These are phyloP conservation scores for Cyprinus carpio DNA, from an alignment of 2,113 vertebrate species.

Conservation along the genomic window DNA sequence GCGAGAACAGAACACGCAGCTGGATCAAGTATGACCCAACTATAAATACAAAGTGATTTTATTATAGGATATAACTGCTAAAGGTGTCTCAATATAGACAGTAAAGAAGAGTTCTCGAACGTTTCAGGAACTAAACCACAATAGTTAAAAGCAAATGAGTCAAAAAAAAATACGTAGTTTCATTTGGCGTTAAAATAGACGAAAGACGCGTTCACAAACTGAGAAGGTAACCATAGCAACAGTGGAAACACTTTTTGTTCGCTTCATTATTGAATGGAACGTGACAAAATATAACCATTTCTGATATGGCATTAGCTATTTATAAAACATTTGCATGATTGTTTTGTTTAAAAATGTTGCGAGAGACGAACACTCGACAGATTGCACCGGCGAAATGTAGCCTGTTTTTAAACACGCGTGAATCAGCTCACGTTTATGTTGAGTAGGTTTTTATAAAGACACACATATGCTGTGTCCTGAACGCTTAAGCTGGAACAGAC, in stretches of 20 bases:
- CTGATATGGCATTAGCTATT: not conserved
- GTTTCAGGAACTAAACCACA: not conserved
- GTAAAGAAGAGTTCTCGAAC: not conserved
- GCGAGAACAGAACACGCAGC: not conserved
- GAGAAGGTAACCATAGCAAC: slow-evolving; percentile 10
- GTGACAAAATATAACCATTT: not conserved
- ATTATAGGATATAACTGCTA: not conserved
- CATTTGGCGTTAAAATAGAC: not conserved
- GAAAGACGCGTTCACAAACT: not conserved
- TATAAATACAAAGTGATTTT: not conserved
- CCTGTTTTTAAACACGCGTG: not conserved
- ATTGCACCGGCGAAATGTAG: not conserved
- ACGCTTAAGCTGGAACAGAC: not conserved
- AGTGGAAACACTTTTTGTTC: not conserved
- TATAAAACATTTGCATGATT: not conserved
- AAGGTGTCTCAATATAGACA: not conserved
- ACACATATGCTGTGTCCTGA: not conserved
- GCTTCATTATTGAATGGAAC: not conserved
- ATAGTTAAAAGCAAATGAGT: not conserved
- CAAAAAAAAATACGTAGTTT: not conserved
- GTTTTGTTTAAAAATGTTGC: not conserved
- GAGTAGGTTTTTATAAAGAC: not conserved
- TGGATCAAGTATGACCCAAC: not conserved
- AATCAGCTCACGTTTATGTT: not conserved
- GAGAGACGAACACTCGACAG: not conserved